Evolutionary conservation across 2,797 vertebrate genomes (phyloP).

Genomic region (Labeo calbasu): DNA sequence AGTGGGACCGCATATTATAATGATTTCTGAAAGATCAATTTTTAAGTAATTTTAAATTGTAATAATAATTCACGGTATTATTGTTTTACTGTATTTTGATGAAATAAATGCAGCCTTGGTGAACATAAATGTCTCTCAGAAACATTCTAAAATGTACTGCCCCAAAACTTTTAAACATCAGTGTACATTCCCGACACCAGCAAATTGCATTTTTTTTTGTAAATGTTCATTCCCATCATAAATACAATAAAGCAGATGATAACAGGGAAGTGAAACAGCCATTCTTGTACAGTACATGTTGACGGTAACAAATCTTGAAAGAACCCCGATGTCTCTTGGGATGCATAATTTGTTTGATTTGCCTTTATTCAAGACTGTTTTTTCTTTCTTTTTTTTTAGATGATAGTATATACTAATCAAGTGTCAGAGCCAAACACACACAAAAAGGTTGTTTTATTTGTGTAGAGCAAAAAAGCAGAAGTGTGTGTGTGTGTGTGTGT

Average conservation of each 20-base stretch:
- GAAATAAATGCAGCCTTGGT: background rate
- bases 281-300: background rate
- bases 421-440: background rate
- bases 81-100: background rate
- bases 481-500: background rate
- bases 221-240: background rate
- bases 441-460: background rate
- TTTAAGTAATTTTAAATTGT: background rate
- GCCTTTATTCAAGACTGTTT: background rate
- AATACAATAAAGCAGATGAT: background rate
- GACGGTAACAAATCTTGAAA: background rate
- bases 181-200: background rate
- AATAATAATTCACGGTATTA: background rate
- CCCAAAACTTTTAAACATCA: background rate
- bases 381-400: background rate
- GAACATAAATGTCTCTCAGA: background rate
- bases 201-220: background rate
- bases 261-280: background rate
- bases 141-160: background rate
- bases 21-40: too few relatives aligned
- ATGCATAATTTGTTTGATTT: background rate
- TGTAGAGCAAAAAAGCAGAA: slow-evolving; percentile 13
- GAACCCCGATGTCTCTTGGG: background rate
- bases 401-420: background rate
- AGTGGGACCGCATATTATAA: too few relatives aligned